A percentile compares a stretch with the other conserved stretches of the same genome.
Evolutionary conservation across 2,888 invertebrate genomes (phyloP).

Genomic region (Pachliopta kotzebuea): DNA sequence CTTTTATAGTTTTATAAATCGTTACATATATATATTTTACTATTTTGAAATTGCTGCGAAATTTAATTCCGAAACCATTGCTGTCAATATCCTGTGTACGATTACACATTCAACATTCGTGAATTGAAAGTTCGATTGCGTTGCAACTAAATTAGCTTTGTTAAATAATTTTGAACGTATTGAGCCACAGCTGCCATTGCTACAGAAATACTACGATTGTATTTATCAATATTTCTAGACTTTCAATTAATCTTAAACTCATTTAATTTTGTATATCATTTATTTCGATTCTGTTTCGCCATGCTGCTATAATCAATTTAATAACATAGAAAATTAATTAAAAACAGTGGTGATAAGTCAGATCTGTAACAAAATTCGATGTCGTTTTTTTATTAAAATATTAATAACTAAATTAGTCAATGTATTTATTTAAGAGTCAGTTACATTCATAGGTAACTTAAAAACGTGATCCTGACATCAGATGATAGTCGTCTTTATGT

Average conservation of each 20-base stretch:
- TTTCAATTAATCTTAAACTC: neutral
- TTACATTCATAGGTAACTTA: no score
- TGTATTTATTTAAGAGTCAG: no score
- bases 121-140: constrained; percentile 12
- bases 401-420: no score
- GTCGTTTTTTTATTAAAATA: no score
- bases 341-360: no score
- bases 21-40: neutral
- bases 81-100: constrained; percentile 15
- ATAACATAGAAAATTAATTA: no score
- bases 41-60: constrained; percentile 6
- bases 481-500: neutral
- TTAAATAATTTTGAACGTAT: neutral
- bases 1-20: neutral
- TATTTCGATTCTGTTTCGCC: no score
- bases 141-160: neutral
- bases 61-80: constrained; percentile 14
- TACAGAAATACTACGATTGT: neutral
- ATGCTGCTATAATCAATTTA: no score
- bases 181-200: neutral
- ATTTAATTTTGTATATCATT: no score
- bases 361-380: no score
- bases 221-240: neutral
- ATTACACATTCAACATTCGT: constrained; percentile 15
- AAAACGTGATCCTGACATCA: no score